Base-by-base conservation (phyloP, 2,113 vertebrate species). In the Rattus norvegicus region DNA sequence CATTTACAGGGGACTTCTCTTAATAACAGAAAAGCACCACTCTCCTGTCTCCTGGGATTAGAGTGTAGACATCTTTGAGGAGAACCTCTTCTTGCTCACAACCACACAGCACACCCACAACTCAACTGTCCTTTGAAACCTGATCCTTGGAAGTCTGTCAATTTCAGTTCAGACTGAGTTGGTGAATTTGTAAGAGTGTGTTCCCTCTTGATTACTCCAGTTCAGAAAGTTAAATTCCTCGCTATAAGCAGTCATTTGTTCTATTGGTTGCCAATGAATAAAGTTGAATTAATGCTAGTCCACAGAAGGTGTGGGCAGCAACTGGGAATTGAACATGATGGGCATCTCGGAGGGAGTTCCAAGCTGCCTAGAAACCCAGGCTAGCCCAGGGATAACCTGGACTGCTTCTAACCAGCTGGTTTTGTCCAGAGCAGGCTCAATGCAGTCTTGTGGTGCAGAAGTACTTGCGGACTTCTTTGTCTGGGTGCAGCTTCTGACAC, bases 231-330 rank as follows among this genome's bases (percentile, higher is more conserved):
- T 20, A n/a, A 59, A 47, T 77, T 33, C 5, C n/a, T 77, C 54
- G 26, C 12, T 2, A 47, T 43, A 75, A 59, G 2, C 22, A 7
- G 20, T 36, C 11, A 17, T 85, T 93, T 79, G 28, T 91, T 47
- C 20, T 2, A 5, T 67, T 30, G 54, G 5, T 65, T 63, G 73
- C 36, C 80, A 7, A 0, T 5, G 20, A 24, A 33, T 26, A 47
- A 63, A 17, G 49, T 17, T 24, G 9, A 52, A 69, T 69, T 69
- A 11, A 33, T 0, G 65, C 28, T 14, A 69, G 4, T 22, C 17
- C 26, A 10, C 14, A 1, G 3, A 65, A 63, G n/a, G 52, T 7
- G 13, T 8, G 3, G 13, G 1, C 16, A 17, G 0, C 2, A 47
- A 10, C 22, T 65, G 75, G 26, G 33, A 54, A 26, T 11, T 26